Percentiles rank a stretch among this genome's conserved stretches.
Evolutionary conservation across 2,797 vertebrate species (phyloP).

Genomic region (Mormyrops boulengeri): DNA sequence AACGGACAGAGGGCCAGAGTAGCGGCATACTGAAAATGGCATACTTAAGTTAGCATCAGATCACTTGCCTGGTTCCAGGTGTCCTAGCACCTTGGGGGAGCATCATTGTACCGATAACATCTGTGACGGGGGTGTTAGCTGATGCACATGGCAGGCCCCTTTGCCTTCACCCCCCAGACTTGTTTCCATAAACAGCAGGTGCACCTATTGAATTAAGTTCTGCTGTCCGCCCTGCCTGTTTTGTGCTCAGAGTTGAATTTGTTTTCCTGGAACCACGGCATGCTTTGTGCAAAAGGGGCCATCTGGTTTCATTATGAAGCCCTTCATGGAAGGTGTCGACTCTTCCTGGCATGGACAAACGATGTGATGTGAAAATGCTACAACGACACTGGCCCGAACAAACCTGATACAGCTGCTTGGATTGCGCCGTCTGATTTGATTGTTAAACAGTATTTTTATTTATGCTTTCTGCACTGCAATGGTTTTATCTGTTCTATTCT

Average conservation of each 20-base stretch:
- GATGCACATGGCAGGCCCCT: constrained; percentile 21
- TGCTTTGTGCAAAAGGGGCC: constrained; percentile 10
- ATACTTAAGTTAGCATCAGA: background rate
- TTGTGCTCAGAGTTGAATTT: constrained; percentile 34
- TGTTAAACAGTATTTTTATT: background rate
- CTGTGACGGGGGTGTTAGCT: constrained; percentile 29
- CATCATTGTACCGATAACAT: constrained; percentile 48
- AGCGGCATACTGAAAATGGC: background rate
- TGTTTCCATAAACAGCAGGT: constrained; percentile 61
- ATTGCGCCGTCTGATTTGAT: background rate
- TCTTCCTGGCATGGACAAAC: constrained; percentile 32
- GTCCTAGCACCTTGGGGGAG: background rate
- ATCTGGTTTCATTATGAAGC: constrained; percentile 20
- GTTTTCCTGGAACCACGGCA: constrained; percentile 27
- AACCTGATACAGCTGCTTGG: background rate
- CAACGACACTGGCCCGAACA: background rate
- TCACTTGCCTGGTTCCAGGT: background rate
- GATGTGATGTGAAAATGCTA: constrained; percentile 24
- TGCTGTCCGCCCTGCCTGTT: constrained; percentile 39
- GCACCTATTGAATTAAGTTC: constrained; percentile 39
- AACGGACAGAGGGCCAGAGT: background rate
- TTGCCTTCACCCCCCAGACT: constrained; percentile 23
- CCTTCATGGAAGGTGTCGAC: background rate
- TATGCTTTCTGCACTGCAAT: constrained; percentile 27
- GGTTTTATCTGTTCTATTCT: constrained; percentile 14